Base-by-base conservation (phyloP, 2,113 vertebrate genomes). In the Eonycteris spelaea region DNA sequence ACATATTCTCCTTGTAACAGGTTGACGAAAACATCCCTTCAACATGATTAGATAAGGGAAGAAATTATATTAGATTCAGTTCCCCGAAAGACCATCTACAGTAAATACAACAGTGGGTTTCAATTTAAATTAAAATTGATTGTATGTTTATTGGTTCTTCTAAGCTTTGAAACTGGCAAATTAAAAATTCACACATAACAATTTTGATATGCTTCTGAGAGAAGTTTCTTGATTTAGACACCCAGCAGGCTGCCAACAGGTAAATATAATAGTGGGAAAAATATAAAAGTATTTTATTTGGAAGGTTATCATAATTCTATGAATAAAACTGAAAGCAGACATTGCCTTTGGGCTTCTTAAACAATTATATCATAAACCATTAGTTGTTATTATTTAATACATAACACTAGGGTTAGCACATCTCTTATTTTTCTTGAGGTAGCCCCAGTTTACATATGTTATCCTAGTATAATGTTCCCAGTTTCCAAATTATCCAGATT, bases 41-140 rank as follows among this genome's bases (percentile, higher is more conserved):
- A 95, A 78, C 95, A 82, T 90, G 35, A 96, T 91, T 90, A 94
- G 67, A 85, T 85, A 96, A 97, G 95, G 94, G 89, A 88, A 80
- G 38, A 95, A 92, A 95, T 97, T 96, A 83, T 77, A 85, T 97
- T 97, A 97, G 96, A n/a, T 84, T 95, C 68, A 95, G 19, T n/a
- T 73, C 45, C 33, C 68, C 97, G 91, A 97, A 97, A 98, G 71
- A 67, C 24, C 86, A 97, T 87, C 80, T 97, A 84, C 22, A 97
- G 67, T 90, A 97, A 98, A 97, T 74, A 96, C 24, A 97, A 61
- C 94, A 95, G 48, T 95, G 40, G 10, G 30, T 95, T 98, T 95
- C 96, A 84, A 97, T 93, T 75, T 98, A 89, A 98, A 97, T 98
- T 97, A 92, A 96, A 97, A 98, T 63, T 93, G 83, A 95, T 97